A percentile compares a stretch with the other conserved stretches of the same genome.
Conservation (phyloP, 2,888 invertebrate genomes). For the Heliconius ismenius region DNA sequence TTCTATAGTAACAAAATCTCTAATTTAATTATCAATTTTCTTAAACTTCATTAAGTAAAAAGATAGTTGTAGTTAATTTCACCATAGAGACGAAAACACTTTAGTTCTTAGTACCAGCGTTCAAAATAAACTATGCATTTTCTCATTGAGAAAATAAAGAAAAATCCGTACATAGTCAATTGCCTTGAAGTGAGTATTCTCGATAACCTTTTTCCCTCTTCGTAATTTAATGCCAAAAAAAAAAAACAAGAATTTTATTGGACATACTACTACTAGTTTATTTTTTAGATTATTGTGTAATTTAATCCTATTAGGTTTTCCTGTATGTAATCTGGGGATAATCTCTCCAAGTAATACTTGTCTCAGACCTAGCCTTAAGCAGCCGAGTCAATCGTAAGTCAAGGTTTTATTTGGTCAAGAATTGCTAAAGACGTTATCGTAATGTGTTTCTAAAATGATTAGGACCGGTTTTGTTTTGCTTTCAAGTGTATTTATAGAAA, state of each 20-base stretch:
- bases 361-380: not conserved
- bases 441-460: not conserved
- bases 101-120: not conserved
- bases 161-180: not conserved
- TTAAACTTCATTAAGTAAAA: not conserved
- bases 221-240: not conserved
- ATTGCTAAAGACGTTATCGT: not conserved
- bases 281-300: not conserved
- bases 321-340: not conserved
- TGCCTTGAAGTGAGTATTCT: not conserved
- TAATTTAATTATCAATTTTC: not conserved
- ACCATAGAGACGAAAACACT: not conserved
- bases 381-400: not conserved
- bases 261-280: not conserved
- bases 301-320: not conserved
- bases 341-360: constrained; percentile 1
- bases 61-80: not conserved
- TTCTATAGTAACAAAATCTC: not conserved
- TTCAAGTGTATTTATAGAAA: not conserved
- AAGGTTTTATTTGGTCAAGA: not conserved
- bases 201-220: not conserved
- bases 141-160: not conserved
- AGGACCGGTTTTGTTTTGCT: constrained; percentile 1
- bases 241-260: not conserved
- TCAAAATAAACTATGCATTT: not conserved